A percentile compares a stretch with the other conserved stretches of the same genome.
Conservation (phyloP, 2,113 vertebrate genomes). For the Entomyzon cyanotis region DNA sequence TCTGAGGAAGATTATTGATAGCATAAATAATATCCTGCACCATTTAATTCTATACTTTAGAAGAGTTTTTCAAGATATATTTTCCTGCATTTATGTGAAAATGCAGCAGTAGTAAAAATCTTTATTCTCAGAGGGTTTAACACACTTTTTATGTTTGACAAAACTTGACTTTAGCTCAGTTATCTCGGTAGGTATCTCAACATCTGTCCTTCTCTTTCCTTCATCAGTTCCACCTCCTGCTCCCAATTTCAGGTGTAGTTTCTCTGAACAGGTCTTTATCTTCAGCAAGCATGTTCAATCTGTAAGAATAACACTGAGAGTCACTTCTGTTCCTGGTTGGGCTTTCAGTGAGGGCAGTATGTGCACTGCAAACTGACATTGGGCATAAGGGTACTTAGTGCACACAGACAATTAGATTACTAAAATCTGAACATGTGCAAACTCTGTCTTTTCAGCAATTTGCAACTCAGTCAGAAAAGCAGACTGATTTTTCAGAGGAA, state of each 20-base stretch:
- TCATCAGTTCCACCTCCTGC: not conserved
- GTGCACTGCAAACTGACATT: fast-evolving
- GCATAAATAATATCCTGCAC: not conserved
- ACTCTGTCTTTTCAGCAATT: not conserved
- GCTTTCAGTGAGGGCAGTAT: not conserved
- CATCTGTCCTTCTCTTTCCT: not conserved
- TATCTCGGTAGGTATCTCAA: not conserved
- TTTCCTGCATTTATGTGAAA: not conserved
- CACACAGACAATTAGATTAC: not conserved
- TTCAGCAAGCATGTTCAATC: not conserved
- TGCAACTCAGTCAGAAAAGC: not conserved
- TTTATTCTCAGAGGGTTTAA: not conserved
- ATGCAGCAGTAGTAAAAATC: not conserved
- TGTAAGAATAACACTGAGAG: not conserved
- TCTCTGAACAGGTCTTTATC: not conserved
- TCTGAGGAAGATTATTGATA: not conserved
- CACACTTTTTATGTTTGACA: not conserved
- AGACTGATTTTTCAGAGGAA: not conserved
- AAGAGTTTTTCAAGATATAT: not conserved
- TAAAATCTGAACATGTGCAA: not conserved
- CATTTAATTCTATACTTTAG: not conserved
- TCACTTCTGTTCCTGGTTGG: not conserved
- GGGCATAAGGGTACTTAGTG: not conserved
- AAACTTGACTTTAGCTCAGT: not conserved
- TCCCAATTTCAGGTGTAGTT: not conserved